Evolutionary conservation across 92 coral and sea anemone species (phyloP).

Genomic region (Paragorgia papillata): DNA sequence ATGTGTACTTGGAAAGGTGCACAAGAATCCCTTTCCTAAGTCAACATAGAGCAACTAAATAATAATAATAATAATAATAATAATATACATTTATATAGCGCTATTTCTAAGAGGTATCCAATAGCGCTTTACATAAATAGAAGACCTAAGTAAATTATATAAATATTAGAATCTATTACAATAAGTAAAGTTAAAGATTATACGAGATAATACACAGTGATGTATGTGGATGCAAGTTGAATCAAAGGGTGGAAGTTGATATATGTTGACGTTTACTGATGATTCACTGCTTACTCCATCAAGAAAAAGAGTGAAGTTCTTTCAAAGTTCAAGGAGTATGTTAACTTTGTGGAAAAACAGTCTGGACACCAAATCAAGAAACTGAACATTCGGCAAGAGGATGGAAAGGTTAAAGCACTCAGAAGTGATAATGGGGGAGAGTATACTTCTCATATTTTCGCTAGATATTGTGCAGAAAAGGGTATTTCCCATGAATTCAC

Average conservation of each 20-base stretch:
- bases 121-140: too few relatives aligned
- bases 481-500: conserved; percentile 61
- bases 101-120: too few relatives aligned
- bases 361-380: too few relatives aligned
- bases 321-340: conserved; percentile 38
- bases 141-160: too few relatives aligned
- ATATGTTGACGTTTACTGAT: conserved; percentile 68
- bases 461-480: conserved; percentile 35
- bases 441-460: conserved; percentile 17
- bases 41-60: too few relatives aligned
- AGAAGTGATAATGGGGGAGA: conserved; percentile 59
- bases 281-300: conserved; percentile 60
- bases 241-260: conserved; percentile 64
- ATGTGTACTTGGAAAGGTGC: conserved; percentile 19
- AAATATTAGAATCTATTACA: too few relatives aligned
- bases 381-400: too few relatives aligned
- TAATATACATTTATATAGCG: too few relatives aligned
- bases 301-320: conserved; percentile 45
- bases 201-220: conserved; percentile 56
- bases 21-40: background rate
- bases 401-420: conserved; percentile 21
- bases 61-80: too few relatives aligned
- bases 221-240: conserved; percentile 58
- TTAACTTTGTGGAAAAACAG: conserved; percentile 37
- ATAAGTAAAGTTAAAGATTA: too few relatives aligned